Evolutionary conservation across 1,140 invertebrate genomes (phyloP).

Genomic region (Megalopta genalis): DNA sequence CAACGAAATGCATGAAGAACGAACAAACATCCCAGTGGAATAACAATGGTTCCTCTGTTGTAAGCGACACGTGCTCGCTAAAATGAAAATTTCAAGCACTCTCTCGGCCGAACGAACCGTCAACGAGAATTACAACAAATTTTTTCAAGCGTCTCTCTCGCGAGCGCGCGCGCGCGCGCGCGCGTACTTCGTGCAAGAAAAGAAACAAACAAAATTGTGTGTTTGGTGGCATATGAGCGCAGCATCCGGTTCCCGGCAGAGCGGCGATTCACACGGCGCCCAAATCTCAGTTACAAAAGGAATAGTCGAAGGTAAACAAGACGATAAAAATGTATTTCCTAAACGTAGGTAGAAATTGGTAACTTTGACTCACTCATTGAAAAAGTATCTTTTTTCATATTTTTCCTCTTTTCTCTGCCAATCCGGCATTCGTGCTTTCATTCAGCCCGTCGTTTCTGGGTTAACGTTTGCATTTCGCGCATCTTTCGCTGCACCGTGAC

Average conservation of each 20-base stretch:
- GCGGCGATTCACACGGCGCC: slow-evolving; percentile 65
- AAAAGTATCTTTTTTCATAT: slow-evolving; percentile 68
- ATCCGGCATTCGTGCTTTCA: slow-evolving; percentile 54
- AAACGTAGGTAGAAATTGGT: slow-evolving; percentile 80
- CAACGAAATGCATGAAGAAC: slow-evolving; percentile 12
- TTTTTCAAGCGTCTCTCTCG: too few relatives aligned
- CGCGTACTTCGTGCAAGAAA: slow-evolving; percentile 17
- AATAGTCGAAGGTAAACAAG: slow-evolving; percentile 78
- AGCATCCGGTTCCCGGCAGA: slow-evolving; percentile 59
- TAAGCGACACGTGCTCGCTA: neutral
- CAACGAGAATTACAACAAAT: neutral
- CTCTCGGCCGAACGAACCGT: too few relatives aligned
- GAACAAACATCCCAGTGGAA: slow-evolving; percentile 6
- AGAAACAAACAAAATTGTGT: neutral
- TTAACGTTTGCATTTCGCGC: slow-evolving; percentile 70
- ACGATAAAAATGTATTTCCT: slow-evolving; percentile 77
- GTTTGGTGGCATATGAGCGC: neutral
- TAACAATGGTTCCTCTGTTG: neutral
- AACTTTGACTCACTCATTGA: slow-evolving; percentile 80
- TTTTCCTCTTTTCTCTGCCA: slow-evolving; percentile 31
- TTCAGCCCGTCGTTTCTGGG: slow-evolving; percentile 76
- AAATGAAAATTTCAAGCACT: neutral
- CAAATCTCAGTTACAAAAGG: slow-evolving; percentile 79
- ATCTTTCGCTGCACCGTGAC: slow-evolving; percentile 42
- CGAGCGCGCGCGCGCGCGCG: too few relatives aligned